Conservation (phyloP, 2,113 vertebrate genomes). For the Brienomyrus brachyistius region DNA sequence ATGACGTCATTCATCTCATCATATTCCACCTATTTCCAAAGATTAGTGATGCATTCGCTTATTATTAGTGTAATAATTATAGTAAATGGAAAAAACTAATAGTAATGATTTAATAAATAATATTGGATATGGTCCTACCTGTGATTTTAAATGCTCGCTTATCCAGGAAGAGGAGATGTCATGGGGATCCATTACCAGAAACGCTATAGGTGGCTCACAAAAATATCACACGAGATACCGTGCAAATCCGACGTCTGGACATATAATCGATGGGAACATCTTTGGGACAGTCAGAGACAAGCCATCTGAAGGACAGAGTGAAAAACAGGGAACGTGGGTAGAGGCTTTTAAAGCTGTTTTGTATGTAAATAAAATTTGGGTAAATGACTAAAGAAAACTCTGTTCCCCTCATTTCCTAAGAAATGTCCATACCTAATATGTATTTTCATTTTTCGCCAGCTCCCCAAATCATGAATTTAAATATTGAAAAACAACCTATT, state of each 20-base stretch:
- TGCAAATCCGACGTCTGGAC: not conserved
- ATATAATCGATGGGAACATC: not conserved
- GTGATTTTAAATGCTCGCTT: not conserved
- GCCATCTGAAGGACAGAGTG: not conserved
- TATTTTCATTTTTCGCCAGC: not conserved
- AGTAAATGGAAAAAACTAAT: no score
- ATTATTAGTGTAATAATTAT: no score
- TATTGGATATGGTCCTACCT: not conserved
- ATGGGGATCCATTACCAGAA: not conserved
- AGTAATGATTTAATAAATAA: no score
- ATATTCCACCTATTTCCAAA: no score
- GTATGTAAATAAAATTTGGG: not conserved
- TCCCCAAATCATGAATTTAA: not conserved
- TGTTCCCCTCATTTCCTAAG: not conserved
- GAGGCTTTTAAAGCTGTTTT: not conserved
- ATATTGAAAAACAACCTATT: not conserved
- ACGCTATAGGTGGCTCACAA: not conserved
- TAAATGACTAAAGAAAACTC: not conserved
- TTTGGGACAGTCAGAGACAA: not conserved
- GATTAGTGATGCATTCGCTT: no score
- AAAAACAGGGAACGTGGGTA: not conserved
- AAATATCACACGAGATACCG: not conserved
- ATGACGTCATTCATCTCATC: no score
- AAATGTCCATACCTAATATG: not conserved
- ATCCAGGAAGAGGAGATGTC: not conserved